These are phyloP conservation scores for Takifugu ocellatus DNA, from an alignment of 2,797 vertebrate species.

Conservation along the genomic window DNA sequence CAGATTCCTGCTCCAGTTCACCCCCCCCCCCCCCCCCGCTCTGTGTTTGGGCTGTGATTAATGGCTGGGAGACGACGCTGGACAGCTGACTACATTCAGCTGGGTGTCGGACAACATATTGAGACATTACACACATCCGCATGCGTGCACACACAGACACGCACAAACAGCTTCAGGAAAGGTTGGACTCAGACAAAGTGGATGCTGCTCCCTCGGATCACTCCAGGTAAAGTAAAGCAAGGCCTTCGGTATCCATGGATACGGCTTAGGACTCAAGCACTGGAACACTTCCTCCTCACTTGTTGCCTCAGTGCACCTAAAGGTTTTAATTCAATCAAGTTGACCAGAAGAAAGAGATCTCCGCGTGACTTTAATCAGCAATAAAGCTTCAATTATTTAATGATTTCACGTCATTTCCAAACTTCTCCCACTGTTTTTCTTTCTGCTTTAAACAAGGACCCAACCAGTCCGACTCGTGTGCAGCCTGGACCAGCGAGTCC, in stretches of 20 bases:
- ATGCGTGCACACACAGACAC: not conserved
- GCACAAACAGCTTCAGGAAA: conserved; percentile 33
- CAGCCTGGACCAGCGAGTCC: not conserved
- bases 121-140: conserved; percentile 39
- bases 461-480: no score
- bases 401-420: no score
- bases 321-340: no score
- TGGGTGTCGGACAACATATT: conserved; percentile 69
- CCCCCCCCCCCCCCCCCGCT: conserved; percentile 25
- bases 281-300: not conserved
- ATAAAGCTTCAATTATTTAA: no score
- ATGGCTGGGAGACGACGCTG: conserved; percentile 61
- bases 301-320: not conserved
- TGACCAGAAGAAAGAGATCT: no score
- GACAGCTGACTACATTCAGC: conserved; percentile 71
- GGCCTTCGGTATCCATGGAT: conserved; percentile 9
- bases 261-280: conserved; percentile 13
- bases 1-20: conserved; percentile 52
- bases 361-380: no score
- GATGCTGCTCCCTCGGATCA: conserved; percentile 50
- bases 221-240: conserved; percentile 17
- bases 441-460: no score
- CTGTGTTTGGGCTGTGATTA: conserved; percentile 69
- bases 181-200: conserved; percentile 43
- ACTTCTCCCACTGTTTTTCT: no score